Percentiles rank a stretch among this genome's conserved stretches.
These are phyloP conservation scores for Garra rufa DNA, from an alignment of 2,113 vertebrate genomes.

Conservation along the genomic window DNA sequence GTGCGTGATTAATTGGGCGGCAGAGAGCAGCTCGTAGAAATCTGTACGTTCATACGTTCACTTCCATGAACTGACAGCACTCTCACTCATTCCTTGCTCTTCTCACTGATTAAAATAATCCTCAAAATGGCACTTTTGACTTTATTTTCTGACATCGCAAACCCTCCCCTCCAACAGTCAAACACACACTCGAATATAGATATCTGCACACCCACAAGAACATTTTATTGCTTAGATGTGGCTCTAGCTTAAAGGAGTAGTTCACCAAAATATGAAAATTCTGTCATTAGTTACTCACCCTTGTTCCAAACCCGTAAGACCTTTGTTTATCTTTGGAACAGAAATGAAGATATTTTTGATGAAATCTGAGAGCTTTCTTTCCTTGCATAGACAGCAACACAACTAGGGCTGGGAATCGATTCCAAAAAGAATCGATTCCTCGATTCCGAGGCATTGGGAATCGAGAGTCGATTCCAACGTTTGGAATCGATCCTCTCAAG, in stretches of 20 bases:
- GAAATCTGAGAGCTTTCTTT: too few relatives aligned
- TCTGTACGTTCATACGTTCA: constrained; percentile 28
- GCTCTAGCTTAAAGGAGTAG: not conserved
- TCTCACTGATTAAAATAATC: constrained; percentile 40
- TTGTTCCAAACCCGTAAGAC: too few relatives aligned
- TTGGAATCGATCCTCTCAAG: too few relatives aligned
- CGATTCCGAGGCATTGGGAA: too few relatives aligned
- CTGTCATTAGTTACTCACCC: too few relatives aligned
- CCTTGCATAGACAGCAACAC: too few relatives aligned
- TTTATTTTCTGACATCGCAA: constrained; percentile 32
- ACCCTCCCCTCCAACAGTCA: constrained; percentile 37
- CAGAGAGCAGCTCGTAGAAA: not conserved
- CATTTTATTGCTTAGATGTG: not conserved
- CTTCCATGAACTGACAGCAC: not conserved
- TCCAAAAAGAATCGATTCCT: too few relatives aligned
- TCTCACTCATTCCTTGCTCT: constrained; percentile 7
- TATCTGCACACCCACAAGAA: not conserved
- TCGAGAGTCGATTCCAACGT: too few relatives aligned
- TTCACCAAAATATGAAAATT: too few relatives aligned
- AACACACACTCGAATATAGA: constrained; percentile 30
- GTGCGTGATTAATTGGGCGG: constrained; percentile 40
- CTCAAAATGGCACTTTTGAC: constrained; percentile 31
- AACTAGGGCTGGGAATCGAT: too few relatives aligned
- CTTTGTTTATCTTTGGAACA: too few relatives aligned
- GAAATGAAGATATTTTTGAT: too few relatives aligned